Conservation (phyloP, 2,888 invertebrate genomes). For the Mimachlamys varia region DNA sequence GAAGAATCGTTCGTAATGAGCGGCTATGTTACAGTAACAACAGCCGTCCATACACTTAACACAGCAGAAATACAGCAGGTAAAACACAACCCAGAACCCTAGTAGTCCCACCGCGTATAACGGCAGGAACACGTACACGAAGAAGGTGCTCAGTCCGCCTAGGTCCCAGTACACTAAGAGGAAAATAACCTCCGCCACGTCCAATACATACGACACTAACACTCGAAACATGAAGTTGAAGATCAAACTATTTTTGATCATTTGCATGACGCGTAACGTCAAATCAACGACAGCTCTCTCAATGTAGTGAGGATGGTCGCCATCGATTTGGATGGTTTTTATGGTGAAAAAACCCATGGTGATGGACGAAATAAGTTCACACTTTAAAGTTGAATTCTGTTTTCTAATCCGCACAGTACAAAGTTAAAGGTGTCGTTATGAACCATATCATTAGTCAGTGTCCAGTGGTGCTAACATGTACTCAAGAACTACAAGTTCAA, state of each 20-base stretch:
- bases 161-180: background rate
- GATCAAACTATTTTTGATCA: background rate
- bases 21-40: background rate
- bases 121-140: background rate
- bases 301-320: background rate
- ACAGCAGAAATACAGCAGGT: background rate
- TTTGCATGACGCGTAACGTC: background rate
- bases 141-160: background rate
- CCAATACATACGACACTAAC: background rate
- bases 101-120: background rate
- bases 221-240: background rate
- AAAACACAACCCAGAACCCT: background rate
- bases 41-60: constrained; percentile 4
- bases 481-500: too few relatives aligned
- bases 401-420: too few relatives aligned
- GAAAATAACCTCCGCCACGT: background rate
- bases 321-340: constrained; percentile 22
- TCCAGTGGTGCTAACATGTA: too few relatives aligned
- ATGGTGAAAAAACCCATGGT: background rate
- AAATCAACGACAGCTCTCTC: constrained; percentile 1
- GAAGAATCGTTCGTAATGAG: background rate
- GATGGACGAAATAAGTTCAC: background rate
- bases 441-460: too few relatives aligned
- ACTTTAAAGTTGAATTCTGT: background rate
- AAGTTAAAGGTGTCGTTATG: too few relatives aligned